Conservation (phyloP, 2,113 vertebrate genomes). For the Notechis scutatus region DNA sequence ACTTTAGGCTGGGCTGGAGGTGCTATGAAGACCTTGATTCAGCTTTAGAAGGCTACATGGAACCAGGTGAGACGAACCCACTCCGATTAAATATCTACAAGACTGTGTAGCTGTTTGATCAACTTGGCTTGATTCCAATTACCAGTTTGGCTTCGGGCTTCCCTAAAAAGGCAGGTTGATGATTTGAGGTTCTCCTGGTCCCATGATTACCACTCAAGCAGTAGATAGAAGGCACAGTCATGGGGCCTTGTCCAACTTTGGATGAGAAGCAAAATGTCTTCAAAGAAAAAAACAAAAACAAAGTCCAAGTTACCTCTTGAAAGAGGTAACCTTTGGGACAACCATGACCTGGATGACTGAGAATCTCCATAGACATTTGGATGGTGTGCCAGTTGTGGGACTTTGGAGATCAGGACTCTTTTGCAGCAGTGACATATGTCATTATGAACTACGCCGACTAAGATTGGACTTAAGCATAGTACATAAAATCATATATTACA, state of each 20-base stretch:
- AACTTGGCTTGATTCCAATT: background rate
- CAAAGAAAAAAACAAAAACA: no score
- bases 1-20: background rate
- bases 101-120: background rate
- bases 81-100: background rate
- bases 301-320: no score
- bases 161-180: background rate
- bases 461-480: no score
- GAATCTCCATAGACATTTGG: no score
- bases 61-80: background rate
- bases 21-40: background rate
- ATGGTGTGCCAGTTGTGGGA: background rate
- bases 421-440: background rate
- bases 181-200: background rate
- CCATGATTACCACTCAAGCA: background rate
- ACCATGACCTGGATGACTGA: no score
- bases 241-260: background rate
- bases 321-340: no score
- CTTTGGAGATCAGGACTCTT: background rate
- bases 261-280: no score
- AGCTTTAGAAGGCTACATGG: background rate
- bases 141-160: background rate
- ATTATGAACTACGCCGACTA: no score
- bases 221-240: background rate
- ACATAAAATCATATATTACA: no score